Conservation (phyloP, 2,797 vertebrate genomes). For the Melopsittacus undulatus region DNA sequence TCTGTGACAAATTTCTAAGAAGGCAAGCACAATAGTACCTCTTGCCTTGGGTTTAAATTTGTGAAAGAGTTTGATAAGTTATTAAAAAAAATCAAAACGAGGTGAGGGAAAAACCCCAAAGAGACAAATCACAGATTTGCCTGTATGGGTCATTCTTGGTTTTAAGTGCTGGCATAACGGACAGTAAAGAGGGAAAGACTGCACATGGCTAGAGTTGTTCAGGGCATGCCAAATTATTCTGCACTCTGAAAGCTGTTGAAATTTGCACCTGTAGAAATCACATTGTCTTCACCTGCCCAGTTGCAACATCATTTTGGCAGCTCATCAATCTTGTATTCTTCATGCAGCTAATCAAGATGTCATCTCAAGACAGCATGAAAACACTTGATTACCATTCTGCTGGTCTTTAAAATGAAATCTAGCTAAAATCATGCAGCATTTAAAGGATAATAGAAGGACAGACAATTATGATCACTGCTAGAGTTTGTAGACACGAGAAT, state of each 20-base stretch:
- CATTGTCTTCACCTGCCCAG: not conserved
- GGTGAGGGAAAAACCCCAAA: rapidly evolving
- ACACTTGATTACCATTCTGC: not conserved
- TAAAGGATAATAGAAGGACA: not conserved
- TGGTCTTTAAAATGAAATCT: not conserved
- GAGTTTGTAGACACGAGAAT: not conserved
- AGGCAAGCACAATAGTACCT: not conserved
- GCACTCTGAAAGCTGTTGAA: not conserved
- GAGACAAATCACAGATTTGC: not conserved
- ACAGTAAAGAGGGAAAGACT: not conserved
- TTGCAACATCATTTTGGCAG: not conserved
- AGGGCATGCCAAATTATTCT: not conserved
- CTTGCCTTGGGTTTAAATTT: not conserved
- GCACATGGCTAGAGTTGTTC: not conserved
- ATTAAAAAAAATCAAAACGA: not conserved
- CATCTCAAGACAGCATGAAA: not conserved
- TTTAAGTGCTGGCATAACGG: not conserved
- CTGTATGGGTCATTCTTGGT: not conserved
- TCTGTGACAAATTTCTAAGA: not conserved
- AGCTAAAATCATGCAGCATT: not conserved
- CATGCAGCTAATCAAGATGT: not conserved
- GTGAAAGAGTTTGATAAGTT: rapidly evolving
- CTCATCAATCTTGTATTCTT: not conserved
- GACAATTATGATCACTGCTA: not conserved
- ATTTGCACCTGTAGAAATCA: not conserved